Evolutionary conservation across 2,888 invertebrate genomes (phyloP).

Genomic region (Lochmaea crataegi): DNA sequence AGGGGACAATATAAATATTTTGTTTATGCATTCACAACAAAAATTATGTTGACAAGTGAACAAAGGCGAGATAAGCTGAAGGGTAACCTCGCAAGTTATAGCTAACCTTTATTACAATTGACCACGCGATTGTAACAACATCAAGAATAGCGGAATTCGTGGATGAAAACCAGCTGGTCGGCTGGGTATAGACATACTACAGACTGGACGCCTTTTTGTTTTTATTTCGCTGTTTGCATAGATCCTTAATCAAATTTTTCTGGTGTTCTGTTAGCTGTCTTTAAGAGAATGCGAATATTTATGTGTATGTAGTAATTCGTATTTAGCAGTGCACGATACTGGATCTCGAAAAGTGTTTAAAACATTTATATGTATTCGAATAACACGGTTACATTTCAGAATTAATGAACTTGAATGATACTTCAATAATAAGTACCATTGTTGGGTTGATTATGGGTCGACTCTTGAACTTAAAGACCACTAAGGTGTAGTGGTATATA

Average conservation of each 20-base stretch:
- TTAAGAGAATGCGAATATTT: conserved; percentile 61
- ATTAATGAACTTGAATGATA: background rate
- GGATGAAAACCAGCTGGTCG: conserved; percentile 51
- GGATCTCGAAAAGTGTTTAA: conserved; percentile 14
- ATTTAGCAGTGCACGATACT: conserved; percentile 42
- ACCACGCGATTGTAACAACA: conserved; percentile 48
- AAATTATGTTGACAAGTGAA: conserved; percentile 54
- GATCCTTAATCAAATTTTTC: conserved; percentile 66
- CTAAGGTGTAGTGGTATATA: too few relatives aligned
- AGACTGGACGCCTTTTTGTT: conserved; percentile 63
- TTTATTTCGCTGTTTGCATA: conserved; percentile 62
- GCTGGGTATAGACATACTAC: conserved; percentile 64
- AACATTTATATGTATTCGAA: conserved; percentile 12
- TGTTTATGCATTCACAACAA: conserved; percentile 67
- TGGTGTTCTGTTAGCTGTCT: conserved; percentile 64
- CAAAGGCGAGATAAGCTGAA: conserved; percentile 55
- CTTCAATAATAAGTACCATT: background rate
- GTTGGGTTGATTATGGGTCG: too few relatives aligned
- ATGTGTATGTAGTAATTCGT: conserved; percentile 58
- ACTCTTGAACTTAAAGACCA: too few relatives aligned
- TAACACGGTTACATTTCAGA: background rate
- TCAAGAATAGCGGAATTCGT: conserved; percentile 34
- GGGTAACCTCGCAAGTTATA: conserved; percentile 66
- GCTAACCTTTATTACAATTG: conserved; percentile 63
- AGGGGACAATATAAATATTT: conserved; percentile 67